Evolutionary conservation across 35 echinoderm and acorn worm genomes (phyloP).

Genomic region (Heliocidaris tuberculata): DNA sequence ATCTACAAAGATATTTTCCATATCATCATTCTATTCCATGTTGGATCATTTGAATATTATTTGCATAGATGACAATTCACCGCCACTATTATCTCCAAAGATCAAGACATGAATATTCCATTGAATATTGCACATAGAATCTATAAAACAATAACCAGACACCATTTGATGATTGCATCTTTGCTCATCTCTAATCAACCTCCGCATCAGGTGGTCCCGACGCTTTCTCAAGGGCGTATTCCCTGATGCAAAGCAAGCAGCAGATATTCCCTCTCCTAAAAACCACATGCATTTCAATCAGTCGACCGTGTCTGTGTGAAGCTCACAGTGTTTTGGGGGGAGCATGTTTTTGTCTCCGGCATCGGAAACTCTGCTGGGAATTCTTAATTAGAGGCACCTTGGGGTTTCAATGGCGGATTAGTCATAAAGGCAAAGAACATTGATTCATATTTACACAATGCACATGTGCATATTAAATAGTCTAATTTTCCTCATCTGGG

Average conservation of each 20-base stretch:
- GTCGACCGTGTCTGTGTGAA: background rate
- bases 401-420: constrained; percentile 8
- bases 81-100: background rate
- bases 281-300: background rate
- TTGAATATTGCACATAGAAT: background rate
- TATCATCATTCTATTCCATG: background rate
- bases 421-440: background rate
- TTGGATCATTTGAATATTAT: background rate
- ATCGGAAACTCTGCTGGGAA: background rate
- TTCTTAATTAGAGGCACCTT: background rate
- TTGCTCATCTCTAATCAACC: background rate
- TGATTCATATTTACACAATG: constrained; percentile 12
- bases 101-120: background rate
- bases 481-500: no score
- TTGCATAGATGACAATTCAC: background rate
- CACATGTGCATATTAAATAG: background rate
- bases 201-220: background rate
- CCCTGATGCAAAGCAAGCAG: background rate
- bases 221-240: background rate
- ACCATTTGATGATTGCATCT: background rate
- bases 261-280: background rate
- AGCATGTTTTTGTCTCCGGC: background rate
- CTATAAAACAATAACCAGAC: background rate
- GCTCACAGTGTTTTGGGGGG: background rate
- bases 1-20: background rate